A percentile compares a stretch with the other conserved stretches of the same genome.
Evolutionary conservation across 2,797 vertebrate species (phyloP).

Genomic region (Alca torda): DNA sequence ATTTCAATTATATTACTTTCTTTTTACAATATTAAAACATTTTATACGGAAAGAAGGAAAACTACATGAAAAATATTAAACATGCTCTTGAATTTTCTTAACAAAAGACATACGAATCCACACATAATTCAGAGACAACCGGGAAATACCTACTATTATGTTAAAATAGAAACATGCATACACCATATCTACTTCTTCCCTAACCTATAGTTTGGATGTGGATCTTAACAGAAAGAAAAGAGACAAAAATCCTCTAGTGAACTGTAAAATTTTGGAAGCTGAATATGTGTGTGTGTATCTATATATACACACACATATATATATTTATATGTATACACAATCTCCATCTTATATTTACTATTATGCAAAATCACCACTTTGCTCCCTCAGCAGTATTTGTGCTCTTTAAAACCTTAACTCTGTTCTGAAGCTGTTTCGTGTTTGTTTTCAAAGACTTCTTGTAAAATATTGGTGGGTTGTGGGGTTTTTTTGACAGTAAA

Average conservation of each 20-base stretch:
- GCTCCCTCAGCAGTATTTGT: constrained; percentile 70
- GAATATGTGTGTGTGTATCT: not conserved
- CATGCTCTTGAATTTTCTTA: not conserved
- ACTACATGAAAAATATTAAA: not conserved
- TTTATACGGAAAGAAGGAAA: not conserved
- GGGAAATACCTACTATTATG: not conserved
- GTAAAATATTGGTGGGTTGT: constrained; percentile 60
- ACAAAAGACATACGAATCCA: not conserved
- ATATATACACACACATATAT: not conserved
- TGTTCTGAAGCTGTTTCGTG: constrained; percentile 73
- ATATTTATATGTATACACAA: not conserved
- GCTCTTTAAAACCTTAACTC: constrained; percentile 68
- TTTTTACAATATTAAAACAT: not conserved
- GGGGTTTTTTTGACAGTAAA: constrained; percentile 76
- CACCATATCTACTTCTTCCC: not conserved
- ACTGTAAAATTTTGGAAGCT: not conserved
- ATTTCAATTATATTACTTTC: not conserved
- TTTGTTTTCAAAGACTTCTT: constrained; percentile 76
- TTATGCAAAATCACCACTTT: constrained; percentile 54
- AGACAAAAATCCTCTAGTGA: not conserved
- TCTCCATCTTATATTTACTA: constrained; percentile 15
- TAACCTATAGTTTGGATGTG: not conserved
- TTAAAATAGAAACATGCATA: not conserved
- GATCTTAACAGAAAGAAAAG: not conserved
- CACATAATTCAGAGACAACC: not conserved